These are phyloP conservation scores for Flabesymbios commensalis DNA, from an alignment of 2,888 invertebrate species.

Conservation along the genomic window DNA sequence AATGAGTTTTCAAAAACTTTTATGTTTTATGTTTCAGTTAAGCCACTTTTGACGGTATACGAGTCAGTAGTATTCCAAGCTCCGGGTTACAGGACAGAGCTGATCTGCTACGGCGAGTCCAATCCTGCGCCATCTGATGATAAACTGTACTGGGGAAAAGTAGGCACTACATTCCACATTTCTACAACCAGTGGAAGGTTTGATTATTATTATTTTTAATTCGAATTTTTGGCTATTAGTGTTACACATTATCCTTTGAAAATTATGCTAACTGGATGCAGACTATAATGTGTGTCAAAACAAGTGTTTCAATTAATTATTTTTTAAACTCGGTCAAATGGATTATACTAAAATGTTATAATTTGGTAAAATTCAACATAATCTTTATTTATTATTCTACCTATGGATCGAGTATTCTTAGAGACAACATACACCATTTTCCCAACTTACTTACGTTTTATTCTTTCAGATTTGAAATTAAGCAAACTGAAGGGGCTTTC, in stretches of 20 bases:
- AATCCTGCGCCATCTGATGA: conserved; percentile 28
- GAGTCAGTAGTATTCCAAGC: conserved; percentile 22
- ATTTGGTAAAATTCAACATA: not conserved
- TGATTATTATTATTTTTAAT: not conserved
- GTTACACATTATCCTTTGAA: not conserved
- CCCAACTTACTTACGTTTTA: too few species aligned
- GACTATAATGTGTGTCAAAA: too few species aligned
- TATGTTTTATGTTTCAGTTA: conserved; percentile 20
- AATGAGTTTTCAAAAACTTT: too few species aligned
- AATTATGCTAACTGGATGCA: too few species aligned
- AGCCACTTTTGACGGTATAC: conserved; percentile 20
- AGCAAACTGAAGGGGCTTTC: conserved; percentile 34
- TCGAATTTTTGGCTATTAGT: not conserved
- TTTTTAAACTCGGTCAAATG: too few species aligned
- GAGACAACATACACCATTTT: too few species aligned
- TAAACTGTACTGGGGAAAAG: conserved; percentile 26
- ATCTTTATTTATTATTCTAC: not conserved
- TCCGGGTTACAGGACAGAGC: conserved; percentile 33
- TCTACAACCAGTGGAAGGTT: conserved; percentile 21
- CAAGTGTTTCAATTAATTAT: too few species aligned
- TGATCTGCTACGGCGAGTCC: conserved; percentile 36
- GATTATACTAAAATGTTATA: too few species aligned
- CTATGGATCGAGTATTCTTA: too few species aligned
- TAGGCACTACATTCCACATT: conserved; percentile 9
- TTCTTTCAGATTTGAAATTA: too few species aligned